Base-by-base conservation (phyloP, 2,888 invertebrate species). In the Iselma pallidipennis region DNA sequence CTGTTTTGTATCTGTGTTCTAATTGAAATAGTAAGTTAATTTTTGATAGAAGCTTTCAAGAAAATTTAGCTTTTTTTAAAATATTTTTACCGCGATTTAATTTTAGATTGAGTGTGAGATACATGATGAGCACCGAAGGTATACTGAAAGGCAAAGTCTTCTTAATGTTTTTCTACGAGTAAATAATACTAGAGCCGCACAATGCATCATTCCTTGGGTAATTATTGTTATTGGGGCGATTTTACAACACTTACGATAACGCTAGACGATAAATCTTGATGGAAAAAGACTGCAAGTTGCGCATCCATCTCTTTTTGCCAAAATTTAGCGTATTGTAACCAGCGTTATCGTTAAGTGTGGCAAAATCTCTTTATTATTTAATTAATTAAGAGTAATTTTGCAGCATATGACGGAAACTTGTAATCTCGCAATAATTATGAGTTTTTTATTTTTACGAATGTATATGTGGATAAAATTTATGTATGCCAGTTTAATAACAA, bases 361-460 rank as follows among this genome's bases (percentile, higher is more conserved):
- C 4, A 12, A 10, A 10, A 9, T 19, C 33, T 31, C 33, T 37
- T 42, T 29, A 57, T 21, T 28, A 23, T 19, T 37, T 61, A 66
- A 9, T 61, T 58, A 21, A 21, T 29, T 50, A 10, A 29, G 0
- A n/a, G 14, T 60, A 72, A 67, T 72, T 62, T 85, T 86, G 63
- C 83, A 94, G 94, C 91, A 92, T 78, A 89, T 92, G 74, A 90
- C 92, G 1, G 89, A 91, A 80, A 86, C 87, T 53, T 88, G 88
- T 81, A 85, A 85, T 9, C 74, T 90, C 61, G 86, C 87, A 0
- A 82, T 90, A 68, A 81, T 89, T 16, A 86, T 91, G 75, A 90
- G 89, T 68, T 94, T 94, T 72, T 83, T 95, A 6, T 96, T 96
- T 80, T 87, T 95, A 55, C 86, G 94, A 73, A 90, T 96, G 23